These are phyloP conservation scores for Chlorops oryzae DNA, from an alignment of 1,140 invertebrate species.

Conservation along the genomic window DNA sequence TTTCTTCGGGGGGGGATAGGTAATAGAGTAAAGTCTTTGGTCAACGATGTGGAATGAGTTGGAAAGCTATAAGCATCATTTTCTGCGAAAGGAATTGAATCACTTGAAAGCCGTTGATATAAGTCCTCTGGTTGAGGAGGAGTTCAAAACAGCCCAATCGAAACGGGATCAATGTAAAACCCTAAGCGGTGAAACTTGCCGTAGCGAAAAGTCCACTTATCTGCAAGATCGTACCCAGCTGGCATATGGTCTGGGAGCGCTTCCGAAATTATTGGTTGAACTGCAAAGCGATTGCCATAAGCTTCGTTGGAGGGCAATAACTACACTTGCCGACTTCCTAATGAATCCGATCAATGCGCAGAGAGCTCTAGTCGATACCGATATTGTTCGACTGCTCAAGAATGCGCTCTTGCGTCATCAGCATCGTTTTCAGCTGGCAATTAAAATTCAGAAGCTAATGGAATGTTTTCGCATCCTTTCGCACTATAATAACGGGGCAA, in stretches of 20 bases:
- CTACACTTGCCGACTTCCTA: conserved; percentile 29
- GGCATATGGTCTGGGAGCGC: conserved; percentile 31
- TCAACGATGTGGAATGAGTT: conserved; percentile 43
- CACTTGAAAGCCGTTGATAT: conserved; percentile 24
- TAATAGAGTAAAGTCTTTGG: too few relatives aligned
- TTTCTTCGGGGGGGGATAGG: too few relatives aligned
- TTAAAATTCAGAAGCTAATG: too few relatives aligned
- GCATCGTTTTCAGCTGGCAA: too few relatives aligned
- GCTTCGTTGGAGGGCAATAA: conserved; percentile 30
- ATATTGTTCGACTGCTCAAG: conserved; percentile 34
- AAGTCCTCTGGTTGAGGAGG: conserved; percentile 21
- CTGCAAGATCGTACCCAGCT: conserved; percentile 32
- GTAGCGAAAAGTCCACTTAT: conserved; percentile 29
- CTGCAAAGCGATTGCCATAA: conserved; percentile 26
- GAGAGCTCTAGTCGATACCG: conserved; percentile 26
- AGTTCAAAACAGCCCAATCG: too few relatives aligned
- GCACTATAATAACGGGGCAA: conserved; percentile 27
- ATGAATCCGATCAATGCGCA: conserved; percentile 31
- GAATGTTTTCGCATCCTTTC: conserved; percentile 38
- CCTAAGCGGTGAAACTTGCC: too few relatives aligned
- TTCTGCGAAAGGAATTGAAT: conserved; percentile 30
- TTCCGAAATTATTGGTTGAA: conserved; percentile 36
- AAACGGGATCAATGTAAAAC: too few relatives aligned
- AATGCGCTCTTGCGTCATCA: too few relatives aligned
- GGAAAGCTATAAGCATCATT: conserved; percentile 35